These are phyloP conservation scores for Aix galericulata DNA, from an alignment of 2,113 vertebrate species.

Conservation along the genomic window DNA sequence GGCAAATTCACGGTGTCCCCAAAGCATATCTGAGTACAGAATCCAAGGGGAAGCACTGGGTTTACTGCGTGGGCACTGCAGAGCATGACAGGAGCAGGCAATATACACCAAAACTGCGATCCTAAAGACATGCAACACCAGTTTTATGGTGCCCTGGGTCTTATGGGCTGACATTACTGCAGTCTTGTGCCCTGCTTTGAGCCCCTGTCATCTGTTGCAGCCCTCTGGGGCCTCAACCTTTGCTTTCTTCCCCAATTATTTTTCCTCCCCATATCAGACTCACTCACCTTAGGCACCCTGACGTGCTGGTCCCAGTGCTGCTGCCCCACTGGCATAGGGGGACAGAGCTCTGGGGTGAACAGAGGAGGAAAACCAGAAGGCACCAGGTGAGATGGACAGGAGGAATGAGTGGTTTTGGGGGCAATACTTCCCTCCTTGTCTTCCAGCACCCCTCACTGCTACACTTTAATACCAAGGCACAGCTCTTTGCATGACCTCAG, in stretches of 20 bases:
- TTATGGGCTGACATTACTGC: fast-evolving
- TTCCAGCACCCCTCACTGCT: not conserved
- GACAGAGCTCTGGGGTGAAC: not conserved
- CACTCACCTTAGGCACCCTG: not conserved
- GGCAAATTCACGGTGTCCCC: not conserved
- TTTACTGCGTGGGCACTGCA: not conserved
- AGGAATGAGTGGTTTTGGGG: not conserved
- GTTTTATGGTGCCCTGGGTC: not conserved
- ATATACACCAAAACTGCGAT: not conserved
- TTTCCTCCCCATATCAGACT: not conserved
- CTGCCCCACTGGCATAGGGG: not conserved
- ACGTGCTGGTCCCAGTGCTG: fast-evolving
- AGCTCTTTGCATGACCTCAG: not conserved
- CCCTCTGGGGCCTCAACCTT: not conserved
- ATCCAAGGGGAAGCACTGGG: not conserved
- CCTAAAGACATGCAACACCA: not conserved
- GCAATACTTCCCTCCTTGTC: not conserved
- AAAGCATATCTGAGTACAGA: not conserved
- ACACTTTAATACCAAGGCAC: not conserved
- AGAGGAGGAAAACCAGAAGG: not conserved
- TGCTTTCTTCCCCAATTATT: not conserved
- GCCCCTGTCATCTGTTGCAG: not conserved
- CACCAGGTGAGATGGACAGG: not conserved
- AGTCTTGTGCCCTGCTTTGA: not conserved
- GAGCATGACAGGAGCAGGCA: not conserved